phyloP scores from a whole-genome alignment of 1,140 invertebrate genomes.

The Aleiodes sp. region DNA sequence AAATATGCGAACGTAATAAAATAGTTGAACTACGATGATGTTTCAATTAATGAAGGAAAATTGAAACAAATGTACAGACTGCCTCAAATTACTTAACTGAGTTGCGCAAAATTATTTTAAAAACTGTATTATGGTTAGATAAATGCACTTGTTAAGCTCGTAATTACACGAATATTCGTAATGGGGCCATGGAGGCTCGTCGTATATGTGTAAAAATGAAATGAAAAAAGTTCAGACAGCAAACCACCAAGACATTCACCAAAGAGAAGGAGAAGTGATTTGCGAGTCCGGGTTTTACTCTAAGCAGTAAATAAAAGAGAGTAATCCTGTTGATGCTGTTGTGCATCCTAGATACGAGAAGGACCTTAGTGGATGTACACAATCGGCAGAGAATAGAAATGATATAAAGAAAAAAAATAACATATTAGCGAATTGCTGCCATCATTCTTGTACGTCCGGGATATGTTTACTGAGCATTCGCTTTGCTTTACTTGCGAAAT shows the following conservation, averaged over 20 bases:
- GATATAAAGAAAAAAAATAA: neutral
- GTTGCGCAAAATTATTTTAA: neutral
- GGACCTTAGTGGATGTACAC: neutral
- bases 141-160: neutral
- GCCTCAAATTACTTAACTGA: neutral
- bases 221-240: no score
- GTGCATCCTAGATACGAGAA: neutral
- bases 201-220: no score
- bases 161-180: constrained; percentile 21
- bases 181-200: neutral
- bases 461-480: neutral
- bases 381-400: neutral
- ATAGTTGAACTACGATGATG: neutral
- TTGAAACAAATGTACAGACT: neutral
- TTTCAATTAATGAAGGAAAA: neutral
- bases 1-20: no score
- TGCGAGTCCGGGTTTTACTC: neutral
- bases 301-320: no score
- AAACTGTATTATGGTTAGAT: neutral
- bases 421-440: neutral
- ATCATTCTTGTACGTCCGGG: constrained; percentile 12
- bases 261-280: neutral
- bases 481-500: neutral
- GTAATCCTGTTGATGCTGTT: no score
- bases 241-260: neutral